Conservation (phyloP, 2,797 vertebrate species). For the Coccyzus lansbergi region DNA sequence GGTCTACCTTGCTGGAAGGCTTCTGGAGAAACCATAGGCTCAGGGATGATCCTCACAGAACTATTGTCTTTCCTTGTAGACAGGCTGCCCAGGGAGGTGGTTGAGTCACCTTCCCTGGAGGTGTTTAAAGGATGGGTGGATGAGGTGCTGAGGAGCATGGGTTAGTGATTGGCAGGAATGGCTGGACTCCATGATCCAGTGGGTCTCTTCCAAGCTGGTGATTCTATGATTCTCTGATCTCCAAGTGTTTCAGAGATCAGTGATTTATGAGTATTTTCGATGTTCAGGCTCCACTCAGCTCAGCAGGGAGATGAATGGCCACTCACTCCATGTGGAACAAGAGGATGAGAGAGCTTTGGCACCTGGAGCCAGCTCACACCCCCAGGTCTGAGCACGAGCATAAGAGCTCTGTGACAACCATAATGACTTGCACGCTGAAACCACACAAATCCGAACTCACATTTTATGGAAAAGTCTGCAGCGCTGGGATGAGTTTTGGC, state of each 20-base stretch:
- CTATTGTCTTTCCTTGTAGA: background rate
- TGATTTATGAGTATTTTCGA: background rate
- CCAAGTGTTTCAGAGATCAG: background rate
- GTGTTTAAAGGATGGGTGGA: too few relatives aligned
- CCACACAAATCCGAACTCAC: background rate
- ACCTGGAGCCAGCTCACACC: background rate
- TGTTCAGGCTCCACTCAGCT: background rate
- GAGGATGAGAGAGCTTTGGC: rapidly evolving
- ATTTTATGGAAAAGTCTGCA: background rate
- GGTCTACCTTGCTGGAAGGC: background rate
- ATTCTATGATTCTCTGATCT: too few relatives aligned
- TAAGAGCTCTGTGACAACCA: background rate
- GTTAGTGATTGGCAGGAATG: too few relatives aligned
- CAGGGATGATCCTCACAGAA: background rate
- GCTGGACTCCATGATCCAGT: too few relatives aligned
- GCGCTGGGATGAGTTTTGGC: background rate
- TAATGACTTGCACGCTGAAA: background rate
- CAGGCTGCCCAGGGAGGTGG: too few relatives aligned
- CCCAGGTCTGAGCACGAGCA: rapidly evolving
- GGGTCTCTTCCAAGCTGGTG: too few relatives aligned
- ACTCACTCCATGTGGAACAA: rapidly evolving
- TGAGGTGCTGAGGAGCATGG: too few relatives aligned
- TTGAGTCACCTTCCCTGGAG: too few relatives aligned
- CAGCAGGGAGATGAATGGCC: background rate
- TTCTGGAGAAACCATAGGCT: background rate